These are phyloP conservation scores for Leptinotarsa texana DNA, from an alignment of 1,140 invertebrate genomes.

Conservation along the genomic window DNA sequence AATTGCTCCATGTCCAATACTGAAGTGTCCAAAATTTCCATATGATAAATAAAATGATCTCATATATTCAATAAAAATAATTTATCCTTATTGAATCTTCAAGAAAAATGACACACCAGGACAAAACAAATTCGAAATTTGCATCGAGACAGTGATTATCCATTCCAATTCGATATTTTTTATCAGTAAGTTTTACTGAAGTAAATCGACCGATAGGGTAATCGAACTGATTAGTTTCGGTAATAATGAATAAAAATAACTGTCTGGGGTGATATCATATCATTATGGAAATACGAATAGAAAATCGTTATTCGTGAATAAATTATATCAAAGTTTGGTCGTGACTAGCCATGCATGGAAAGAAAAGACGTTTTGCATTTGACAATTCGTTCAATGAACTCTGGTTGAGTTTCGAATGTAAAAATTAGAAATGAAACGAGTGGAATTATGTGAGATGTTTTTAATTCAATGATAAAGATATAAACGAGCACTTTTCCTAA, in stretches of 20 bases:
- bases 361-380: too few relatives aligned
- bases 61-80: too few relatives aligned
- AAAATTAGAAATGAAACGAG: too few relatives aligned
- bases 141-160: background rate
- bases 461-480: too few relatives aligned
- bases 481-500: too few relatives aligned
- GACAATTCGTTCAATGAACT: too few relatives aligned
- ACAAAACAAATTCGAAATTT: background rate
- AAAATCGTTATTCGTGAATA: background rate
- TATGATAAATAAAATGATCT: too few relatives aligned
- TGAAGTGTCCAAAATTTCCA: too few relatives aligned
- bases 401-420: too few relatives aligned
- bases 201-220: background rate
- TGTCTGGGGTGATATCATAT: constrained; percentile 2
- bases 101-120: background rate
- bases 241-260: constrained; percentile 1
- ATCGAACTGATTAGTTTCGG: constrained; percentile 2
- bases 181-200: background rate
- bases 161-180: background rate
- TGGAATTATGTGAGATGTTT: too few relatives aligned
- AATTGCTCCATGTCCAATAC: too few relatives aligned
- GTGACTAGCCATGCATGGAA: background rate
- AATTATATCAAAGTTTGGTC: background rate
- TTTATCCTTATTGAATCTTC: too few relatives aligned
- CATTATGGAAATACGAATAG: constrained; percentile 1